These are phyloP conservation scores for Drosophila lacertosa DNA, from an alignment of 1,140 invertebrate genomes.

Conservation along the genomic window DNA sequence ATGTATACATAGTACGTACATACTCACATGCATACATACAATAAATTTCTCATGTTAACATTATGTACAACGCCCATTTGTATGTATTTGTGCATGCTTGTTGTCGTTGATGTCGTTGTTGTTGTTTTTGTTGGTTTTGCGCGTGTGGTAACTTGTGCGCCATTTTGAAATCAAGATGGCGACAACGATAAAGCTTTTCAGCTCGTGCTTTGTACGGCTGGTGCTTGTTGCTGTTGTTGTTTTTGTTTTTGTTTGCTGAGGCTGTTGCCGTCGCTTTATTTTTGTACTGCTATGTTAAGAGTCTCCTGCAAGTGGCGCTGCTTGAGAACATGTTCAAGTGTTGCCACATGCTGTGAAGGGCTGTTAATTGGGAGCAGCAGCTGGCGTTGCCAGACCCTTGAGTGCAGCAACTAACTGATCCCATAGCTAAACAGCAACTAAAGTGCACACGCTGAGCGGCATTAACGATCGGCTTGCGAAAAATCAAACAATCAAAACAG, in stretches of 20 bases:
- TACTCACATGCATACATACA: background rate
- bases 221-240: background rate
- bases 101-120: constrained; percentile 6
- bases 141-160: constrained; percentile 42
- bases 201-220: constrained; percentile 10
- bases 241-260: constrained; percentile 13
- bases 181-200: constrained; percentile 48
- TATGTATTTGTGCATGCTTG: constrained; percentile 15
- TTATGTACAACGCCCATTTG: constrained; percentile 29
- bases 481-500: constrained; percentile 27
- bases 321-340: constrained; percentile 4
- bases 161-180: constrained; percentile 62
- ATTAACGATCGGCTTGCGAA: constrained; percentile 34
- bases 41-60: constrained; percentile 24
- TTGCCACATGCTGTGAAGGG: constrained; percentile 20
- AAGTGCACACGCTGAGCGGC: constrained; percentile 3
- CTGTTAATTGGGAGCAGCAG: background rate
- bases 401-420: constrained; percentile 37
- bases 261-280: constrained; percentile 18
- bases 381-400: constrained; percentile 16
- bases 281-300: constrained; percentile 7
- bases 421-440: constrained; percentile 40
- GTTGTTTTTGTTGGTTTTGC: constrained; percentile 22
- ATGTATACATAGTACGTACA: background rate
- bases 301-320: constrained; percentile 18